Base-by-base conservation (phyloP, 2,113 vertebrate genomes). In the Procapra przewalskii region DNA sequence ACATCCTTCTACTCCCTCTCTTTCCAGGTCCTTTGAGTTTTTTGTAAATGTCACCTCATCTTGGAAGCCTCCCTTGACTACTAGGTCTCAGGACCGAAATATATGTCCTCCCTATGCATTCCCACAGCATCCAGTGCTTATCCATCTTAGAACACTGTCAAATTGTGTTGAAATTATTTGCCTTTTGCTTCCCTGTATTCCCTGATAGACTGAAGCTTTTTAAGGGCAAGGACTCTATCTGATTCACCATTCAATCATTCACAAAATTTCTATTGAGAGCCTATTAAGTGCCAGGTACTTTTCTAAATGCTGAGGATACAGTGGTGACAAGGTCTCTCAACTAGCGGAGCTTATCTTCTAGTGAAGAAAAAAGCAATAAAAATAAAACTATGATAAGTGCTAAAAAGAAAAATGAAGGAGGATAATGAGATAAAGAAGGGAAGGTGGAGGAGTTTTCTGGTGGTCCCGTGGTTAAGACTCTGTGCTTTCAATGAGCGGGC, bases 331-430 rank as follows among this genome's bases (percentile, higher is more conserved):
- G 12, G 62, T 88, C 88, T 71, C 43, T 81, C 29, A 16, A 55
- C 48, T 92, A n/a, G 64, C 25, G 52, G 14, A 82, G 40, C 10
- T 96, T 82, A 88, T 64, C n/a, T 50, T 94, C 43, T 85, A 96
- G 33, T 52, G 40, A 40, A 27, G 15, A 57, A 54, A 36, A 52
- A 59, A 19, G 40, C 43, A 36, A 85, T 52, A 71, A 88, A 86
- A 94, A 71, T n/a, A 90, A 64, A 84, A 88, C 54, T 79, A 36
- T 45, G 43, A 8, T 64, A 95, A 81, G 16, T 64, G 67, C 50
- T 87, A 60, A 86, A 96, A 96, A 88, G 83, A 96, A 96, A 96
- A 94, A 36, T 45, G 54, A 90, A 93, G 36, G n/a, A 89, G 16
- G 43, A 52, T 33, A 54, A 86, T 40, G 8, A 60, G 54, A 54